Base-by-base conservation (phyloP, 2,888 invertebrate species). In the Pseudococcus longispinus region DNA sequence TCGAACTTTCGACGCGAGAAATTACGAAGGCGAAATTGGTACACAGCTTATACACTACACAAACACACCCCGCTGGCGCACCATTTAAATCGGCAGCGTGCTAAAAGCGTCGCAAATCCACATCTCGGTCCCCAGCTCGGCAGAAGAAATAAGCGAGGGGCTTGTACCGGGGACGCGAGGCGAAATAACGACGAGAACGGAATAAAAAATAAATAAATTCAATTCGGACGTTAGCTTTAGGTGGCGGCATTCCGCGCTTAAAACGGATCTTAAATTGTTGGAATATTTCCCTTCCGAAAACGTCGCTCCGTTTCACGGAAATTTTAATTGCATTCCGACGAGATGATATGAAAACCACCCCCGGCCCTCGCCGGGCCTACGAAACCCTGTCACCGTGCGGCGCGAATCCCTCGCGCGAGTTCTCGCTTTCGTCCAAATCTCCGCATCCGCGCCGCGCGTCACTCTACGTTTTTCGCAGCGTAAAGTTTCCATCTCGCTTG, bases 301-400 rank as follows among this genome's bases (percentile, higher is more conserved):
- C 77, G 77, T 85, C 77, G 77, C 77, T 85, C 74, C 70, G 77
- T 85, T 85, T 85, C 85, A 85, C 85, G 85, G 85, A 74, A 85
- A 85, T 85, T 85, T 85, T 85, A 85, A 85, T 85, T 85, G 85
- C 85, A 85, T 85, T 85, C 85, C 85, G 77, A 77, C 85, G 85
- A 51, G 51, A 77, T 85, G 46, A 74, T 85, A 85, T 85, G 74
- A 85, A 85, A 85, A 85, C 46, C 46, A n/a, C 85, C 65, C 44
- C 18, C 15, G 32, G 65, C 84, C 26, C 46, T 55, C n/a, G 6
- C 60, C 4, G 3, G 15, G 70, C 70, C 0, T 23, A 1, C 20
- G 18, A 2, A 82, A n/a, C 84, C 84, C 84, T 37, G 46, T 60
- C 60, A 60, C 83, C 51, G 83, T 18, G 29, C 46, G 46, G 15